Evolutionary conservation across 2,113 vertebrate genomes (phyloP).

Genomic region (Pachycephala philippinensis): DNA sequence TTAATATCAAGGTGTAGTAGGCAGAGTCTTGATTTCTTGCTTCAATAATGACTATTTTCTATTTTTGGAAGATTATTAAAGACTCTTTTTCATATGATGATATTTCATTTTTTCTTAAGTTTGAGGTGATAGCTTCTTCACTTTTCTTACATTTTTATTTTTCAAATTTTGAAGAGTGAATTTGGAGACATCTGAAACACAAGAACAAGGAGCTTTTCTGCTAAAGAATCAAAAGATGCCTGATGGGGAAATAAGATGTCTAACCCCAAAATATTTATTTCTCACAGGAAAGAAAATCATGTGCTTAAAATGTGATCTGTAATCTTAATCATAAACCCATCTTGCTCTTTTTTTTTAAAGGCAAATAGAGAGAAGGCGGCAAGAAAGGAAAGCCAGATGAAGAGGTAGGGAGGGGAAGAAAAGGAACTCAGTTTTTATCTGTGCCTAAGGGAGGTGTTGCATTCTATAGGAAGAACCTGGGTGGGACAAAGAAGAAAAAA

Average conservation of each 20-base stretch:
- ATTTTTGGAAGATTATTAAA: not conserved
- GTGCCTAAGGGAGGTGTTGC: not conserved
- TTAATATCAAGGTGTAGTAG: not conserved
- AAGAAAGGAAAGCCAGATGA: conserved; percentile 36
- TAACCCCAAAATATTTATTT: not conserved
- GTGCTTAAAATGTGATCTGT: not conserved
- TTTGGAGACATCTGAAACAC: not conserved
- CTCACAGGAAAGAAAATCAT: not conserved
- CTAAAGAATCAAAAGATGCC: not conserved
- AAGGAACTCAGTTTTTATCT: not conserved
- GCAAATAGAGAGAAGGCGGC: conserved; percentile 31
- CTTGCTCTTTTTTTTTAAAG: conserved; percentile 49
- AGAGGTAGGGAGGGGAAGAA: conserved; percentile 61
- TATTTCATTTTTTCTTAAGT: not conserved
- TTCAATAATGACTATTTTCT: not conserved
- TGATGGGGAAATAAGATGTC: not conserved
- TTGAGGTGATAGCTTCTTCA: not conserved
- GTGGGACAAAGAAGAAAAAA: not conserved
- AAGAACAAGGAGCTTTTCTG: not conserved
- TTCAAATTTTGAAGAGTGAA: not conserved
- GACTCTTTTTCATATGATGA: not conserved
- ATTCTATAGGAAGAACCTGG: not conserved
- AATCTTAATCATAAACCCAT: conserved; percentile 8
- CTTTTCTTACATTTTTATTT: not conserved
- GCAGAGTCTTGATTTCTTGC: not conserved